Percentiles rank a stretch among this genome's conserved stretches.
Evolutionary conservation across 2,888 invertebrate genomes (phyloP).

Genomic region (Ormyrus pomaceus): DNA sequence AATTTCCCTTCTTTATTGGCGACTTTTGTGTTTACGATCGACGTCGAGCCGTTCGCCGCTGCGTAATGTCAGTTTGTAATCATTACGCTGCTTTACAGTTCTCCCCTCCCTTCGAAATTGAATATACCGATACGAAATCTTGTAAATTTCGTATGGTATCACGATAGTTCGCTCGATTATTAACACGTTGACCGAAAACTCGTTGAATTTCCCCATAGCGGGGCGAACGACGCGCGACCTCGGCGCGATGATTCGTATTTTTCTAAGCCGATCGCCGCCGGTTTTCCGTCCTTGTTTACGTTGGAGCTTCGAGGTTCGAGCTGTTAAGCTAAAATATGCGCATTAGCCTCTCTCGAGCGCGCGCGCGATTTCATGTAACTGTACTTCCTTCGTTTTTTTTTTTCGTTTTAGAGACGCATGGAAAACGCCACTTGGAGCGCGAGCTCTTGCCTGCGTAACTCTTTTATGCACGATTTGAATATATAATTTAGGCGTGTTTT

Average conservation of each 20-base stretch:
- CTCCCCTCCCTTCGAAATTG: neutral
- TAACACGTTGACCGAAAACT: neutral
- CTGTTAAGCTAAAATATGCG: slow-evolving; percentile 26
- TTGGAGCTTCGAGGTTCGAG: neutral
- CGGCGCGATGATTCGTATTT: slow-evolving; percentile 27
- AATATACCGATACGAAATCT: neutral
- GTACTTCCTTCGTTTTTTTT: slow-evolving; percentile 22
- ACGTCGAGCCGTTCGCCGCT: neutral
- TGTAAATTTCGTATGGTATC: neutral
- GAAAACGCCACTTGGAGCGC: neutral
- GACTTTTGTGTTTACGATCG: slow-evolving; percentile 4
- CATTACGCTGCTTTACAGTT: neutral
- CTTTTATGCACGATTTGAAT: slow-evolving; percentile 17
- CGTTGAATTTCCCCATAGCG: slow-evolving; percentile 16
- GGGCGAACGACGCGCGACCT: slow-evolving; percentile 15
- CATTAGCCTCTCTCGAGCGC: slow-evolving; percentile 15
- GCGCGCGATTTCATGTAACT: slow-evolving; percentile 34
- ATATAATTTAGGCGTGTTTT: neutral
- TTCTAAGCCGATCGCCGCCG: slow-evolving; percentile 37
- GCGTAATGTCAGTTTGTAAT: neutral
- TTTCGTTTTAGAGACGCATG: neutral
- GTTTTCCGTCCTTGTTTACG: slow-evolving; percentile 41
- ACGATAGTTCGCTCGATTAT: neutral
- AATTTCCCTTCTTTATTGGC: slow-evolving; percentile 13
- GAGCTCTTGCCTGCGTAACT: neutral